These are phyloP conservation scores for Lepidurus arcticus DNA, from an alignment of 1,140 invertebrate genomes.

Conservation along the genomic window DNA sequence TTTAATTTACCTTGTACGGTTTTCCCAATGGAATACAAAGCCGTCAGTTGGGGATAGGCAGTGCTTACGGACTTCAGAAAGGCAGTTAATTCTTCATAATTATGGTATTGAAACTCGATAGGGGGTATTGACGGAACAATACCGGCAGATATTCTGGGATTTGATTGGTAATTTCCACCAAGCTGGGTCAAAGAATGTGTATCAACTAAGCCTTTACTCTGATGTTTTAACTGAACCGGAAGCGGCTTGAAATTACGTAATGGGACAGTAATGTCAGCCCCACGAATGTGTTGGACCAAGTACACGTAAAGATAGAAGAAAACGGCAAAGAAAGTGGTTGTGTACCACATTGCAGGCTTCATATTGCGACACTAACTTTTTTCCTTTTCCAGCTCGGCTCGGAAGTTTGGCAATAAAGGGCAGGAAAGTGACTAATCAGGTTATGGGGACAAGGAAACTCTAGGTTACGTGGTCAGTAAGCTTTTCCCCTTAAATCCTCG, in stretches of 20 bases:
- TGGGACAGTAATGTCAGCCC: constrained; percentile 35
- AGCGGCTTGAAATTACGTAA: not conserved
- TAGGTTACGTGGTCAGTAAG: constrained; percentile 1
- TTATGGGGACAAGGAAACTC: not conserved
- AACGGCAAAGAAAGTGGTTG: constrained; percentile 44
- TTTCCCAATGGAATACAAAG: constrained; percentile 86
- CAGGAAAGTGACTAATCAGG: not conserved
- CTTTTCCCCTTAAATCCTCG: not conserved
- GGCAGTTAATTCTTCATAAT: constrained; percentile 76
- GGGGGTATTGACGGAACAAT: not conserved
- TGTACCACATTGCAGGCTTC: constrained; percentile 47
- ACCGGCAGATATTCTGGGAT: not conserved
- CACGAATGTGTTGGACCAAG: constrained; percentile 45
- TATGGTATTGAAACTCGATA: constrained; percentile 79
- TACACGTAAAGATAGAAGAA: constrained; percentile 46
- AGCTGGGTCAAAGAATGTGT: not conserved
- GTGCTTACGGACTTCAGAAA: constrained; percentile 71
- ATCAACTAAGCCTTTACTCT: not conserved
- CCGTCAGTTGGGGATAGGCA: constrained; percentile 74
- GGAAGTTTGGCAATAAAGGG: not conserved
- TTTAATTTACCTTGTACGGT: constrained; percentile 75
- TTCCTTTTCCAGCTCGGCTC: not conserved
- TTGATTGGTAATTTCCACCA: not conserved
- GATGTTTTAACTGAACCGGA: not conserved
- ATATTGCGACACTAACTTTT: constrained; percentile 38